Evolutionary conservation across 2,888 invertebrate genomes (phyloP).

Genomic region (Spisula solida): DNA sequence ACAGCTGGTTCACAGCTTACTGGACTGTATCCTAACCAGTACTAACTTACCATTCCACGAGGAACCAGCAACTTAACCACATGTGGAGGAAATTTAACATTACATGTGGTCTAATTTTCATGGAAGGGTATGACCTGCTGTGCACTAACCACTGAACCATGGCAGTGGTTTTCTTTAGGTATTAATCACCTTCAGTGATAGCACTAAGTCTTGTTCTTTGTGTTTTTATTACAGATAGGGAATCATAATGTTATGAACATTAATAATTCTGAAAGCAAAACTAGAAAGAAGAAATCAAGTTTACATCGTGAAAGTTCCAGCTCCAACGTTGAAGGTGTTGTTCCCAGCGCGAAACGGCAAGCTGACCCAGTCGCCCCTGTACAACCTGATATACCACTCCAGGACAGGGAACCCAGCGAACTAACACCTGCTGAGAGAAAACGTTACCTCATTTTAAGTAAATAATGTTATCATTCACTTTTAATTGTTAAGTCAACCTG

Average conservation of each 20-base stretch:
- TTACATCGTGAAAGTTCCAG: conserved; percentile 1
- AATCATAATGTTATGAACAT: conserved; percentile 47
- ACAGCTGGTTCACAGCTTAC: too few species aligned
- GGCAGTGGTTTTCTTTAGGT: too few species aligned
- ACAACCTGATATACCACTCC: background rate
- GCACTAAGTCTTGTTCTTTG: too few species aligned
- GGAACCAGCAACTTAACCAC: too few species aligned
- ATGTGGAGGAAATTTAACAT: too few species aligned
- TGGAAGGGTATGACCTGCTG: too few species aligned
- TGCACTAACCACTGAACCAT: too few species aligned
- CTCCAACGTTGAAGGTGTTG: conserved; percentile 31
- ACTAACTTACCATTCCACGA: too few species aligned
- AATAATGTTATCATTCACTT: background rate
- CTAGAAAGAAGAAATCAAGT: conserved; percentile 33
- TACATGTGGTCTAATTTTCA: too few species aligned
- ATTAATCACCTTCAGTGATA: too few species aligned
- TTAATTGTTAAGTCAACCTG: background rate
- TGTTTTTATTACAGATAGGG: conserved; percentile 31
- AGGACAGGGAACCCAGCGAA: conserved; percentile 9
- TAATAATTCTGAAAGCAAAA: background rate
- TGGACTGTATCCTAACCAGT: too few species aligned
- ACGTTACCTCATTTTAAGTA: conserved; percentile 18
- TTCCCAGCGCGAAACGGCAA: background rate
- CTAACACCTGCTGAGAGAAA: conserved; percentile 39
- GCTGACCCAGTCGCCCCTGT: background rate